These are phyloP conservation scores for Nomada lathburiana DNA, from an alignment of 2,888 invertebrate genomes.

Conservation along the genomic window DNA sequence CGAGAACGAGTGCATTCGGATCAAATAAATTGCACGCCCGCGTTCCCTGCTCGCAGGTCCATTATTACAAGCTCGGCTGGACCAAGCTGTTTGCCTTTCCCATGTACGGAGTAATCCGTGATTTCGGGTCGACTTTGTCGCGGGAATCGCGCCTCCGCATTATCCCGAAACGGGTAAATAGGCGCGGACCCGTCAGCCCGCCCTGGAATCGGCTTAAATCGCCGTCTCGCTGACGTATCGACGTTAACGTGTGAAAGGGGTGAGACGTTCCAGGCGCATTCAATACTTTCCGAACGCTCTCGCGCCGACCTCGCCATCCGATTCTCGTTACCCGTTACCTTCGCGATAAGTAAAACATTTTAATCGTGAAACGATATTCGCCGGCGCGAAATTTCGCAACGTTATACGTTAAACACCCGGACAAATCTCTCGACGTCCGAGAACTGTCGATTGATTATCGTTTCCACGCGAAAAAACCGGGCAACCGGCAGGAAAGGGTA, in stretches of 20 bases:
- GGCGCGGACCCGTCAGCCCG: conserved; percentile 8
- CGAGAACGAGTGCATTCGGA: conserved; percentile 7
- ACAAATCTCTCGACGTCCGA: too few relatives aligned
- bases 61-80: conserved; percentile 50
- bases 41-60: conserved; percentile 13
- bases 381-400: too few relatives aligned
- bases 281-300: neutral
- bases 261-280: neutral
- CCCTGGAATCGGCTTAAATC: conserved; percentile 58
- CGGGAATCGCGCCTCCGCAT: conserved; percentile 49
- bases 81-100: conserved; percentile 66
- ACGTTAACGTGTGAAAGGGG: conserved; percentile 58
- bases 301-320: neutral
- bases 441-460: too few relatives aligned
- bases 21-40: conserved; percentile 44
- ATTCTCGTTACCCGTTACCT: too few relatives aligned
- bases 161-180: conserved; percentile 58
- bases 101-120: conserved; percentile 63
- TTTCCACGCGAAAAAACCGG: too few relatives aligned
- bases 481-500: too few relatives aligned
- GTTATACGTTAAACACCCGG: too few relatives aligned
- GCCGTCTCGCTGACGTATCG: conserved; percentile 52
- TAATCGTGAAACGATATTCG: too few relatives aligned
- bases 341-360: too few relatives aligned
- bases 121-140: conserved; percentile 53